Conservation (phyloP, 2,888 invertebrate species). For the Atethmia centrago region DNA sequence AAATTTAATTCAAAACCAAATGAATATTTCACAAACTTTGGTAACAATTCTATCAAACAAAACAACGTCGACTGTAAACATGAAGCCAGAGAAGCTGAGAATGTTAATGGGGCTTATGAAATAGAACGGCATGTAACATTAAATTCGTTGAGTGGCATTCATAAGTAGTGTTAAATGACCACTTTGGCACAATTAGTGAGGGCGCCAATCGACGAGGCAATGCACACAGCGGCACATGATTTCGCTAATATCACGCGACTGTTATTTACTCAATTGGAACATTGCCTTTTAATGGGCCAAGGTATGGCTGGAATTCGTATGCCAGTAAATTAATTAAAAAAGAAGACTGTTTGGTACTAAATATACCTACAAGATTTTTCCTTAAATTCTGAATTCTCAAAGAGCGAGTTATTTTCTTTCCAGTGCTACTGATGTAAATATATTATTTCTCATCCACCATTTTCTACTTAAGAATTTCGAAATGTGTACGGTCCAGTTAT, state of each 20-base stretch:
- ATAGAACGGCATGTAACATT: constrained; percentile 69
- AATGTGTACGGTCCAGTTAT: constrained; percentile 27
- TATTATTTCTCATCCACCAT: background rate
- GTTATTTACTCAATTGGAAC: constrained; percentile 53
- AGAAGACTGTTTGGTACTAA: no score
- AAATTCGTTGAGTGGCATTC: constrained; percentile 80
- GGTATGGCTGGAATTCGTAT: constrained; percentile 37
- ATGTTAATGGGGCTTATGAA: constrained; percentile 69
- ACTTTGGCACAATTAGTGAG: constrained; percentile 83
- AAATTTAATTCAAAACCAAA: background rate
- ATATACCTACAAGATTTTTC: background rate
- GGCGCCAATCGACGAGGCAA: constrained; percentile 76
- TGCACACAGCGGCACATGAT: constrained; percentile 43
- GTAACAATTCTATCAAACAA: constrained; percentile 16
- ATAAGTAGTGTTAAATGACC: constrained; percentile 76
- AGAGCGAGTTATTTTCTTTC: background rate
- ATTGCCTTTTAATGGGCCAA: constrained; percentile 48
- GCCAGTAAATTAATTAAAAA: background rate
- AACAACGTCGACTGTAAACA: constrained; percentile 37
- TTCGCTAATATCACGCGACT: constrained; percentile 49
- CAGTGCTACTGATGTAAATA: background rate
- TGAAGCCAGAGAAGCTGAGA: constrained; percentile 51
- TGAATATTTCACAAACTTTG: background rate
- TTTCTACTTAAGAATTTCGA: constrained; percentile 9
- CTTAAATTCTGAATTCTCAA: background rate